Base-by-base conservation (phyloP, 2,888 invertebrate species). In the Thymelicus sylvestris region DNA sequence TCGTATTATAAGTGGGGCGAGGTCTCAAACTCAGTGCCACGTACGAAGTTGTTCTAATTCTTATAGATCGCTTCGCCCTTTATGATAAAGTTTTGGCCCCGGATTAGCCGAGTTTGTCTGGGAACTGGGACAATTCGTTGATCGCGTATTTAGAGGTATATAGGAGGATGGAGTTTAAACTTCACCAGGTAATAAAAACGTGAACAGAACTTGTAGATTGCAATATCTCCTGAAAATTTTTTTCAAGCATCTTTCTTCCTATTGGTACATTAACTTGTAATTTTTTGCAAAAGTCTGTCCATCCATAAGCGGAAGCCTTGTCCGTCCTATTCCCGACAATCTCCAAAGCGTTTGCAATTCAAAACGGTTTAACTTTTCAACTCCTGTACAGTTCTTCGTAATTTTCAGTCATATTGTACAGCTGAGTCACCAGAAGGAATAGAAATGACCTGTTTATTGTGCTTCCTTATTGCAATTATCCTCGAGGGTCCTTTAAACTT, bases 361-460 rank as follows among this genome's bases (percentile, higher is more conserved):
- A 8, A 12, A 44, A 44, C 12, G 44, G 44, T 44, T 44, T 44
- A 10, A 10, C 8, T 8, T 44, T 8, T 8, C 31, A 44, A 44
- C 44, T 10, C 44, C 8, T 10, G 44, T 12, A 44, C 44, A 10
- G 12, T 12, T 61, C 44, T 7, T 7, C 19, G 12, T 44, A 61
- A 61, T 44, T 61, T 39, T n/a, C 47, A 6, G 48, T 63, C 24
- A 48, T 63, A 31, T 55, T 12, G 12, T 24, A 63, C 15, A 31
- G 48, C 31, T 24, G 48, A 31, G 61, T 19, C 7, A 7, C 48
- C 48, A 15, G 39, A 24, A 48, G 19, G 48, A 24, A 63, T 63
- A 50, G 63, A 63, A 63, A 63, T 13, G 63, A 50, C 7, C 48
- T 63, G 48, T 63, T 63, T 50, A 63, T 63, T 63, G 8, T 38